Percentiles rank a stretch among this genome's conserved stretches.
phyloP scores from a whole-genome alignment of 2,888 invertebrate species.

The Leucophenga montana region DNA sequence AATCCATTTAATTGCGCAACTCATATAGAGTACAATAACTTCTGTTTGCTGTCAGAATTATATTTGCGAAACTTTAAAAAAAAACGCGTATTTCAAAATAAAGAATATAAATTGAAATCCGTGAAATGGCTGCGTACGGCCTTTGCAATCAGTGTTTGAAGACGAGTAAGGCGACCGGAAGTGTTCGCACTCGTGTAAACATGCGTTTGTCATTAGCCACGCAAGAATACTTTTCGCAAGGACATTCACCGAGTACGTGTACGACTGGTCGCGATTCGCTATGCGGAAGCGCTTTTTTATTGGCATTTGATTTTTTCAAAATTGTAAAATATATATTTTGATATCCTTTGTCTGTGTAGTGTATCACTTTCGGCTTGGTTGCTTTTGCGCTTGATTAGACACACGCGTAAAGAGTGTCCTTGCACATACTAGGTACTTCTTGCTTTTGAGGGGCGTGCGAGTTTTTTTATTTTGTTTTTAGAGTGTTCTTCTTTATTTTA shows the following conservation, averaged over 20 bases:
- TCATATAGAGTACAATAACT: slow-evolving; percentile 15
- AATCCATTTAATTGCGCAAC: slow-evolving; percentile 62
- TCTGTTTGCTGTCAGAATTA: slow-evolving; percentile 18
- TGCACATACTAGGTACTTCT: not conserved
- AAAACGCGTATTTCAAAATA: slow-evolving; percentile 38
- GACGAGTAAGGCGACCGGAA: slow-evolving; percentile 43
- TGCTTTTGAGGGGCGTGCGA: not conserved
- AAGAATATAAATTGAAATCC: slow-evolving; percentile 41
- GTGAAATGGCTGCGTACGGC: slow-evolving; percentile 52
- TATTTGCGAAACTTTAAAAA: slow-evolving; percentile 6
- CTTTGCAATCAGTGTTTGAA: slow-evolving; percentile 48
- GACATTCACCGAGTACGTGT: not conserved
- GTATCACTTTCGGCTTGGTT: slow-evolving; percentile 37
- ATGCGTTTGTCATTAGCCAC: slow-evolving; percentile 67
- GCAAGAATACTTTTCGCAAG: slow-evolving; percentile 12
- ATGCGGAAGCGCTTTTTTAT: slow-evolving; percentile 11
- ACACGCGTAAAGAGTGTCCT: slow-evolving; percentile 45
- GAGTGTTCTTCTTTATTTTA: slow-evolving; percentile 57
- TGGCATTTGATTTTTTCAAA: slow-evolving; percentile 63
- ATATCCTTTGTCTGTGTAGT: slow-evolving; percentile 22
- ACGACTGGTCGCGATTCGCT: slow-evolving; percentile 14
- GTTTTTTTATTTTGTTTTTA: not conserved
- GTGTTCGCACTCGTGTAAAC: slow-evolving; percentile 65
- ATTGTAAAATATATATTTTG: slow-evolving; percentile 44
- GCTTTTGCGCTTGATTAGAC: slow-evolving; percentile 58